Conservation (phyloP, 92 coral and sea anemone genomes). For the Palythoa grandiflora region DNA sequence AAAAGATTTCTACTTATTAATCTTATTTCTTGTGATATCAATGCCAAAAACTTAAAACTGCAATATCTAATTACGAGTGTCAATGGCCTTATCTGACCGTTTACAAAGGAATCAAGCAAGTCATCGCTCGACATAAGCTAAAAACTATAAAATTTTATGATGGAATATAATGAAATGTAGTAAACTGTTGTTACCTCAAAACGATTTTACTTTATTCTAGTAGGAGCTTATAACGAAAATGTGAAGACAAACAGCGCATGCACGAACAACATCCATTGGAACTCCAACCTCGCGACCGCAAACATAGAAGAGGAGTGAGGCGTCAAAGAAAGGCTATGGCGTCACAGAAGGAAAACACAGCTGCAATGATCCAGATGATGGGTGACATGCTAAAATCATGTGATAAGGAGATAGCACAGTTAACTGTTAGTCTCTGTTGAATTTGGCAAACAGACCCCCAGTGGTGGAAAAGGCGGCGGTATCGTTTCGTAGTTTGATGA, state of each 20-base stretch:
- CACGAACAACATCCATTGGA: constrained; percentile 21
- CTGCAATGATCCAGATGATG: constrained; percentile 38
- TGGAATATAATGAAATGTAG: too few species aligned
- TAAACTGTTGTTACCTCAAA: too few species aligned
- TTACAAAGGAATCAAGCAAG: too few species aligned
- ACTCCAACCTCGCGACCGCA: constrained; percentile 27
- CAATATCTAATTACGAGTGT: too few species aligned
- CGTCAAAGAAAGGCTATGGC: constrained; percentile 22
- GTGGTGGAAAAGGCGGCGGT: constrained; percentile 1
- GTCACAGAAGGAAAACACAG: constrained; percentile 28
- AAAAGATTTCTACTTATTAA: too few species aligned
- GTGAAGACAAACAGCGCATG: constrained; percentile 35
- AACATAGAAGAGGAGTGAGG: constrained; percentile 41
- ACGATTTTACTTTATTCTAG: not conserved
- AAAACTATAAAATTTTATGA: not conserved
- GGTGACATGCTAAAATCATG: constrained; percentile 28
- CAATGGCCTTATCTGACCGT: too few species aligned
- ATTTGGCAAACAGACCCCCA: constrained; percentile 44
- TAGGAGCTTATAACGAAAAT: constrained; percentile 20
- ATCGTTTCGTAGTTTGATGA: constrained; percentile 16
- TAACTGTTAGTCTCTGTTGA: constrained; percentile 24
- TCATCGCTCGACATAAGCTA: too few species aligned
- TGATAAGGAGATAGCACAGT: constrained; percentile 32
- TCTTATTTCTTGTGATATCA: too few species aligned
- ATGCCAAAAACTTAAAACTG: too few species aligned